Evolutionary conservation across 2,113 vertebrate species (phyloP), one percentile per base, ranked within the genome.

Genomic region (Cephalophus harveyi): DNA sequence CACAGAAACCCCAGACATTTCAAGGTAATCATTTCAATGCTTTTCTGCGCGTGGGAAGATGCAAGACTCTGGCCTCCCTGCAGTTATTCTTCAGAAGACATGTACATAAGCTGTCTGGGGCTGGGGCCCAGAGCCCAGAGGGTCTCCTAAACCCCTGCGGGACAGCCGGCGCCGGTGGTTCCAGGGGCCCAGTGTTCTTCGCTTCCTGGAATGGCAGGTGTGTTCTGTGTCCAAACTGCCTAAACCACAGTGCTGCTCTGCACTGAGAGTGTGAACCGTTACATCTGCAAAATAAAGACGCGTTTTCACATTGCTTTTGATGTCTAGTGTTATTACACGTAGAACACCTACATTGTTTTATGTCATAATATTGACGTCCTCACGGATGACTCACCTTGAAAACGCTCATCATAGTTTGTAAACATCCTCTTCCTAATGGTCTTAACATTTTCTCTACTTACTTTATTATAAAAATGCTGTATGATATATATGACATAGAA

Each of bases 111-210:
- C 16, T 19, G 17, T 23, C 17, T 50, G 28, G 30, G 48, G 79
- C 48, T 14, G 30, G 48, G 10, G 33, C 17, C 79, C 79, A 33
- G 76, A 19, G 28, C 76, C 46, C 28, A 82, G 79, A 50, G 27
- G 1, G 19, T 52, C 30, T 14, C 48, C 46, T 82, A 21, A n/a
- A 2, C 12, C 79, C 79, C 48, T 0, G 2, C 0, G 0, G 48
- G 79, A 21, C 79, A n/a, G 48, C 30, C 0, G 10, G 48, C 0
- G 17, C 48, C 3, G 3, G 6, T 1, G 30, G 19, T 19, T 19
- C 3, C 8, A 33, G 1, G 16, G 5, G 16, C 46, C 28, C 46
- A 3, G 28, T 12, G 4, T 33, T 81, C 9, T 19, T 11, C 0
- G 0, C 33, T 28, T n/a, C 3, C 79, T 82, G 30, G 30, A 52